Base-by-base conservation (phyloP, 2,113 vertebrate species). In the Rissa tridactyla region DNA sequence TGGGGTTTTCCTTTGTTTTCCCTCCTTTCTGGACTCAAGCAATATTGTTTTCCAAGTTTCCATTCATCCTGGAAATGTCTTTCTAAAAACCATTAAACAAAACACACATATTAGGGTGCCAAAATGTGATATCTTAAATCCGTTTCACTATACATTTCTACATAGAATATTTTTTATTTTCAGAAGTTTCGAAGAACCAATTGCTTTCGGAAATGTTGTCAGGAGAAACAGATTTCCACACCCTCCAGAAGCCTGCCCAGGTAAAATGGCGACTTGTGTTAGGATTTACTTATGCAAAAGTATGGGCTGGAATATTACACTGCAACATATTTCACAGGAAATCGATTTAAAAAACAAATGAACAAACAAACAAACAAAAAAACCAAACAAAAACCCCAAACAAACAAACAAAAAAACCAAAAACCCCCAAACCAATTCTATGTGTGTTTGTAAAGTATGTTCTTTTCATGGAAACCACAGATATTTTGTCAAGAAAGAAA, bases 21-120 rank as follows among this genome's bases (percentile, higher is more conserved):
- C 4, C 15, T 66, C 13, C 26, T 84, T 87, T 85, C 30, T 61
- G 40, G 36, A 49, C 17, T n/a, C 9, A 26, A 9, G 13, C 5
- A 80, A 36, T 38, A 73, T 4, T 64, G 19, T 52, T 68, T 80
- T 76, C 3, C 25, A 88, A 38, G 22, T 84, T 86, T 70, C 25
- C 8, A 54, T 36, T 87, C 11, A 44, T 30, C 8, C 18, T 77
- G 13, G 12, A 81, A 71, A 70, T 58, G 3, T 82, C 13, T 51
- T 86, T 49, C 11, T 58, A 34, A 92, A 87, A 82, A 20, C 1
- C 15, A 17, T 42, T 38, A 30, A 58, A 23, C 4, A 83, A 84
- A 27, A 17, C 32, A 52, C 1, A 2, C 11, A 10, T 57, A 64
- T 55, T 62, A 51, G 7, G 0, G 0, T 68, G 12, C 5, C 25